Evolutionary conservation across 2,113 vertebrate genomes (phyloP), one percentile per base, ranked within the genome.

Genomic region (Cottus gobio): DNA sequence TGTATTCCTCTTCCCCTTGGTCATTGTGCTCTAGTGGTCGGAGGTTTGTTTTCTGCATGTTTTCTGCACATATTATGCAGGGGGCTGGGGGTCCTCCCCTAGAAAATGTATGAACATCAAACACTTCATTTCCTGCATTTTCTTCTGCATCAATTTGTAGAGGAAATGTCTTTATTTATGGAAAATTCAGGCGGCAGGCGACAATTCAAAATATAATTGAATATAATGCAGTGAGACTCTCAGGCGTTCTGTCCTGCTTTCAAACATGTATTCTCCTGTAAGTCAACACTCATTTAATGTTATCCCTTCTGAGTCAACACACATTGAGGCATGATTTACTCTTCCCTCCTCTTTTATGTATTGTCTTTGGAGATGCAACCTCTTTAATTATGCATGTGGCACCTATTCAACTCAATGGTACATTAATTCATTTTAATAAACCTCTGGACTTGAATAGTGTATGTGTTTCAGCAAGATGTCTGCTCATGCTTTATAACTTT

Each of bases 1-100:
- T 63, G 36, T 71, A n/a, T 82, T 70, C 65, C 22, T 71, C 61
- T 28, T 9, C 79, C 64, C 42, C 24, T 61, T 57, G 76, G 70
- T 61, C 75, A 71, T 31, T 46, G 39, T 64, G 36, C 71, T 68
- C 52, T 24, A 26, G 11, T 13, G 24, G n/a, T 12, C n/a, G 11
- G 24, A 44, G 46, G 5, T 56, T 57, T 26, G 54, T 57, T 28
- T 15, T 57, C 54, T 15, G 0, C 11, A 12, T n/a, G n/a, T n/a
- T 26, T 56, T 3, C 10, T 26, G 52, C 52, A 56, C n/a, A 48
- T 48, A 18, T 50, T 20, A 50, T 22, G 48, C 20, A 50, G 20
- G 20, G 48, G 7, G 48, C 20, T 24, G 4, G 24, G 11, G 11
- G 1, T 56, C 52, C 52, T 56, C n/a, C 52, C 24, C n/a, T 1